Evolutionary conservation across 2,797 vertebrate genomes (phyloP).

Genomic region (Brotula barbata): DNA sequence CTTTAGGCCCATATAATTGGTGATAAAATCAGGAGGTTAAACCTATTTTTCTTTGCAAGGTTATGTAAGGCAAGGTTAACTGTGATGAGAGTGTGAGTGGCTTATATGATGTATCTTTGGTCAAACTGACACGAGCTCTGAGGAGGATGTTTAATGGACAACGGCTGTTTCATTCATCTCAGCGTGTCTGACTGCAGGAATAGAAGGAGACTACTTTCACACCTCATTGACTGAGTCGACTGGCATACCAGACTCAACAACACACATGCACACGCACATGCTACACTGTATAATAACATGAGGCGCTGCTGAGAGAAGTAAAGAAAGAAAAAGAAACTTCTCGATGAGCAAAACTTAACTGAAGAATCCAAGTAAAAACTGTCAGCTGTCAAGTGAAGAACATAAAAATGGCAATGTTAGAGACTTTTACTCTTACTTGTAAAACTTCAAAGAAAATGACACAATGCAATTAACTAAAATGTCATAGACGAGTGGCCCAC

Average conservation of each 20-base stretch:
- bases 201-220: slow-evolving; percentile 61
- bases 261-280: slow-evolving; percentile 12
- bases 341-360: neutral
- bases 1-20: neutral
- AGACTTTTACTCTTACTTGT: slow-evolving; percentile 35
- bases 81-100: slow-evolving; percentile 13
- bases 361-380: slow-evolving; percentile 15
- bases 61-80: neutral
- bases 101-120: slow-evolving; percentile 32
- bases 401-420: slow-evolving; percentile 21
- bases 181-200: slow-evolving; percentile 53
- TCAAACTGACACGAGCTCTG: slow-evolving; percentile 38
- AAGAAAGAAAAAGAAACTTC: neutral
- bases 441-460: slow-evolving; percentile 47
- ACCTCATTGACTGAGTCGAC: slow-evolving; percentile 64
- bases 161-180: slow-evolving; percentile 59
- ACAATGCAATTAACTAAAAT: slow-evolving; percentile 75
- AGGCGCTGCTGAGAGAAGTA: slow-evolving; percentile 6
- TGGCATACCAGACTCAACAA: slow-evolving; percentile 51
- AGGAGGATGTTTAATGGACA: slow-evolving; percentile 53
- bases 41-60: neutral
- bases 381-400: slow-evolving; percentile 19
- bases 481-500: slow-evolving; percentile 69
- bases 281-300: slow-evolving; percentile 15
- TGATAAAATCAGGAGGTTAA: neutral